Evolutionary conservation across 2,113 vertebrate genomes (phyloP).

Genomic region (Fulmarus glacialis): DNA sequence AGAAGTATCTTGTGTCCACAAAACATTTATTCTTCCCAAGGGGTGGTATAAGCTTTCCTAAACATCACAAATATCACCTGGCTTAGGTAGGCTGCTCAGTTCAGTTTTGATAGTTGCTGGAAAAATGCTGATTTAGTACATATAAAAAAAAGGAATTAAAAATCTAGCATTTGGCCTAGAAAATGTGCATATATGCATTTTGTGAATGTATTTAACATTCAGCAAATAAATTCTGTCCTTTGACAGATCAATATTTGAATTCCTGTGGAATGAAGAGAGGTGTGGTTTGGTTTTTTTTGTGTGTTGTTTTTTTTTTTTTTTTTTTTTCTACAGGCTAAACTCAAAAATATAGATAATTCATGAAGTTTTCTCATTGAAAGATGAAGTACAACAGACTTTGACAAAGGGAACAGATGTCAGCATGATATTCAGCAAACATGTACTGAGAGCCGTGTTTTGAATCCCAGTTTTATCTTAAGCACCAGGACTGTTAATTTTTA

Average conservation of each 20-base stretch:
- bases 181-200: background rate
- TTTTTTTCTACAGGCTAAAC: background rate
- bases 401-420: background rate
- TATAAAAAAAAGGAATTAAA: background rate
- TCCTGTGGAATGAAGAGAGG: background rate
- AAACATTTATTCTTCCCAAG: background rate
- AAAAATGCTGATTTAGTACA: background rate
- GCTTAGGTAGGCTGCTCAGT: background rate
- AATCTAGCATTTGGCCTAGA: background rate
- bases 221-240: background rate
- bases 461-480: background rate
- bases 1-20: background rate
- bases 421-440: background rate
- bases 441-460: background rate
- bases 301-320: background rate
- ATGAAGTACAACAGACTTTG: background rate
- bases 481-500: background rate
- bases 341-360: background rate
- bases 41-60: background rate
- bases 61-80: background rate
- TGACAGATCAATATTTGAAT: background rate
- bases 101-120: background rate
- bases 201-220: background rate
- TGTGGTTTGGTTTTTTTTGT: fast-evolving
- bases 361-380: background rate